Evolutionary conservation across 1,140 invertebrate species (phyloP).

Genomic region (Protaetia brevitarsis): DNA sequence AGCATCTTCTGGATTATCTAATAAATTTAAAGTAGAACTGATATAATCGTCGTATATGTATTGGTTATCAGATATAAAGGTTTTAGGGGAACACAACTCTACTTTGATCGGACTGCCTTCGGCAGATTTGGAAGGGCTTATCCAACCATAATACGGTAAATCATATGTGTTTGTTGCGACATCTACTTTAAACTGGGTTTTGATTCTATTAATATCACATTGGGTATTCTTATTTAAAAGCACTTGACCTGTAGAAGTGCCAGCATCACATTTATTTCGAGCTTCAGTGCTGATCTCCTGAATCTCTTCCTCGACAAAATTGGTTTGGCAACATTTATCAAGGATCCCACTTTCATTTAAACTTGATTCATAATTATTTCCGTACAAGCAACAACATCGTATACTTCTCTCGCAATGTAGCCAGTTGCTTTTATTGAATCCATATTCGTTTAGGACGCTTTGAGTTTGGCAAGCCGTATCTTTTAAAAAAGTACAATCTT

Average conservation of each 20-base stretch:
- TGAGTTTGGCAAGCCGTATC: conserved; percentile 11
- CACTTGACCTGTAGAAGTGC: not conserved
- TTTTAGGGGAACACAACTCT: not conserved
- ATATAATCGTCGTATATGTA: conserved; percentile 12
- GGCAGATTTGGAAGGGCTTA: not conserved
- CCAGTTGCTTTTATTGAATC: not conserved
- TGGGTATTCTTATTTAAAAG: not conserved
- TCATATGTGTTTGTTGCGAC: not conserved
- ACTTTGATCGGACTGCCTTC: no score
- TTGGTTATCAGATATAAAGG: not conserved
- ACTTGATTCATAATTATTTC: conserved; percentile 11
- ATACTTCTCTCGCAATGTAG: not conserved
- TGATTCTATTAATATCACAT: not conserved
- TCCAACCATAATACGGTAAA: not conserved
- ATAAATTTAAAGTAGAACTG: conserved; percentile 9
- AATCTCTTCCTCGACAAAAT: not conserved
- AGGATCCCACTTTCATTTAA: not conserved
- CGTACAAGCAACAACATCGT: conserved; percentile 20
- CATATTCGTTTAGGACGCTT: not conserved
- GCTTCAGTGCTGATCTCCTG: not conserved
- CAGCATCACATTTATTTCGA: not conserved
- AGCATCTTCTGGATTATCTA: not conserved
- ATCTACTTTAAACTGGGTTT: not conserved
- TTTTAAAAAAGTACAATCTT: conserved; percentile 2
- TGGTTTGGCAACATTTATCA: conserved; percentile 4